Percentiles rank a stretch among this genome's conserved stretches.
Conservation (phyloP, 37 sponge, comb jelly and placozoan species). For the Hexactinellida sp. region DNA sequence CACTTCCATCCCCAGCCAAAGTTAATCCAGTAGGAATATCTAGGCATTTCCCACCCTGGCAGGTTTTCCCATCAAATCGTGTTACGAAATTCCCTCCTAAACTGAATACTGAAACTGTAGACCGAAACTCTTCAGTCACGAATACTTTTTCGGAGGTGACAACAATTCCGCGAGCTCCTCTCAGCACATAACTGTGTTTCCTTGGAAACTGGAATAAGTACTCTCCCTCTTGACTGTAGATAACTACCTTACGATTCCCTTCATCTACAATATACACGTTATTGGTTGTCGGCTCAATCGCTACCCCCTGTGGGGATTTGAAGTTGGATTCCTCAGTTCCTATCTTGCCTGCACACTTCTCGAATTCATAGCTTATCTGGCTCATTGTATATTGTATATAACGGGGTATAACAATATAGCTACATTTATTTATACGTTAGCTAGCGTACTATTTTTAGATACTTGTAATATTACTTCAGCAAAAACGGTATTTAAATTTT, state of each 20-base stretch:
- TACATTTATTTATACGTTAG: no score
- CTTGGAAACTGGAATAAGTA: background rate
- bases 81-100: background rate
- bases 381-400: no score
- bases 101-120: background rate
- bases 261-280: slow-evolving; percentile 7
- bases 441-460: no score
- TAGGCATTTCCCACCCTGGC: background rate
- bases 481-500: no score
- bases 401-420: no score
- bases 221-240: background rate
- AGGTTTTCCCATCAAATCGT: background rate
- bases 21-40: background rate
- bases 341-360: background rate
- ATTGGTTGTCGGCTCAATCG: background rate
- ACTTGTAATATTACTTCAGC: no score
- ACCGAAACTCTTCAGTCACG: slow-evolving; percentile 4
- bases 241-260: background rate
- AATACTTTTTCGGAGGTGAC: background rate
- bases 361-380: background rate
- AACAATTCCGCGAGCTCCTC: background rate
- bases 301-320: background rate
- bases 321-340: background rate
- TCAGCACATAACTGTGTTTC: background rate
- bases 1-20: background rate